These are phyloP conservation scores for Loriculus beryllinus DNA, from an alignment of 2,797 vertebrate genomes.

Conservation along the genomic window DNA sequence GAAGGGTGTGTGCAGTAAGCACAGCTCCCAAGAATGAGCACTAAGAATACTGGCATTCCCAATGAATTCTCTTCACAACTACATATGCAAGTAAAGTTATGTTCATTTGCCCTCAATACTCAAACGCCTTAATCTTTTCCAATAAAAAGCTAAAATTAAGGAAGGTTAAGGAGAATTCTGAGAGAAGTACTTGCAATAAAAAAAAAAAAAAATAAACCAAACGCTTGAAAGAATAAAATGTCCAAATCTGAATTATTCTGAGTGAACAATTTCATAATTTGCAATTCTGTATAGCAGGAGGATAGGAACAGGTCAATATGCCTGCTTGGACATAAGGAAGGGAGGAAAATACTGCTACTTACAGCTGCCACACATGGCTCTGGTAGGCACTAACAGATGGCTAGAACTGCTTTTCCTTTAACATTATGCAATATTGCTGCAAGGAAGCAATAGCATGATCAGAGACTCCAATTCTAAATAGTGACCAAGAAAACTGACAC, in stretches of 20 bases:
- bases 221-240: not conserved
- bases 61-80: not conserved
- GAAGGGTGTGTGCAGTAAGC: not conserved
- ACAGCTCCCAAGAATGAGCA: not conserved
- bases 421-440: not conserved
- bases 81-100: not conserved
- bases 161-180: not conserved
- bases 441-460: not conserved
- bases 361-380: slow-evolving; percentile 39
- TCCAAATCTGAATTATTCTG: not conserved
- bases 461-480: not conserved
- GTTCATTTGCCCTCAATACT: not conserved
- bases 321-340: slow-evolving; percentile 14
- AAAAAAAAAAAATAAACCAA: too few species aligned
- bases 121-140: not conserved
- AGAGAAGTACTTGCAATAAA: not conserved
- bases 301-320: not conserved
- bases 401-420: not conserved
- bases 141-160: not conserved
- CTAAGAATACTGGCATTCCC: not conserved
- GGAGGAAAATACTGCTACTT: slow-evolving; percentile 40
- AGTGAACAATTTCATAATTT: not conserved
- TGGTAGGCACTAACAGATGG: slow-evolving; percentile 43
- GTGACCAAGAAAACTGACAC: not conserved
- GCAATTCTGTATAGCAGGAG: not conserved